Evolutionary conservation across 92 coral and sea anemone genomes (phyloP).

Genomic region (Epizoanthus fatuus): DNA sequence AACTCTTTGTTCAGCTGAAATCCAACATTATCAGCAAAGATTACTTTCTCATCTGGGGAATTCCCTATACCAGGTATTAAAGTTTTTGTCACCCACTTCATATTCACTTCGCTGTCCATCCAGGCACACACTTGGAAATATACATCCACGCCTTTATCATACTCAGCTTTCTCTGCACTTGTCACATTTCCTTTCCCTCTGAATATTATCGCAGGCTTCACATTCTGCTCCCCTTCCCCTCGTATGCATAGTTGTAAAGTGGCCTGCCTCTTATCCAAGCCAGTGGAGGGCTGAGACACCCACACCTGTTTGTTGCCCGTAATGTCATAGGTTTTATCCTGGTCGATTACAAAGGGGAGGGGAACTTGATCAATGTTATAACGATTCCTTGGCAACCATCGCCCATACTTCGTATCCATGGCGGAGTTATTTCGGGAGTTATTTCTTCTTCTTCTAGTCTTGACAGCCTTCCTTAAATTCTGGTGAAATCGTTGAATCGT

Average conservation of each 20-base stretch:
- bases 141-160: slow-evolving; percentile 62
- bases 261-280: slow-evolving; percentile 62
- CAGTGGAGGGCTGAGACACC: slow-evolving; percentile 75
- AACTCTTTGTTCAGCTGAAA: slow-evolving; percentile 60
- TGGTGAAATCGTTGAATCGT: slow-evolving; percentile 29
- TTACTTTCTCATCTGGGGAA: slow-evolving; percentile 52
- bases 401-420: slow-evolving; percentile 49
- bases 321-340: slow-evolving; percentile 61
- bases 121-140: slow-evolving; percentile 60
- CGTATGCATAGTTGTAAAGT: slow-evolving; percentile 66
- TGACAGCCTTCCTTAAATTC: slow-evolving; percentile 36
- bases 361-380: slow-evolving; percentile 57
- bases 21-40: slow-evolving; percentile 74
- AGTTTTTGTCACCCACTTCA: slow-evolving; percentile 58
- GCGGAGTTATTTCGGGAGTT: slow-evolving; percentile 25
- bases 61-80: slow-evolving; percentile 57
- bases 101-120: slow-evolving; percentile 60
- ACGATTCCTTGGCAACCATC: slow-evolving; percentile 50
- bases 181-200: slow-evolving; percentile 63
- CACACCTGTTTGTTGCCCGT: slow-evolving; percentile 64
- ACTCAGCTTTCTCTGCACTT: slow-evolving; percentile 50
- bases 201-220: slow-evolving; percentile 69
- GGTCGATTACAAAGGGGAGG: slow-evolving; percentile 53
- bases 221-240: slow-evolving; percentile 63
- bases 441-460: slow-evolving; percentile 27